Evolutionary conservation across 2,113 vertebrate species (phyloP).

Genomic region (Pachypanchax playfairii): DNA sequence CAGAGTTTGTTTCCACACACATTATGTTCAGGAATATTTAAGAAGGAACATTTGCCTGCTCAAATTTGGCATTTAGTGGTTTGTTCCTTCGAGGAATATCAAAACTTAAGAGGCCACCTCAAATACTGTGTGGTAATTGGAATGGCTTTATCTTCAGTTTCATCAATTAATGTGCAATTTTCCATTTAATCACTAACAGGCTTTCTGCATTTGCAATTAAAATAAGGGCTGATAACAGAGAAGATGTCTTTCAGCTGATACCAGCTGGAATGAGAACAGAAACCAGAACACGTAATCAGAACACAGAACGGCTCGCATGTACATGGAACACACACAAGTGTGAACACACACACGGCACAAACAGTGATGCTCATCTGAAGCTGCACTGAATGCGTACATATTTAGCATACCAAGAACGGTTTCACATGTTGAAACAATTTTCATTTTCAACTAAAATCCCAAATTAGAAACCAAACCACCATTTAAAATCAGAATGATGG

Average conservation of each 20-base stretch:
- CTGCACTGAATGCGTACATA: too few relatives aligned
- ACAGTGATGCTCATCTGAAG: conserved; percentile 30
- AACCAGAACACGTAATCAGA: conserved; percentile 74
- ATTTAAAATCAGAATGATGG: too few relatives aligned
- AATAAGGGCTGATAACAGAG: conserved; percentile 82
- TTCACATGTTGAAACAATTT: too few relatives aligned
- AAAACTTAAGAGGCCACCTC: conserved; percentile 80
- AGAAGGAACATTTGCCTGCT: conserved; percentile 52
- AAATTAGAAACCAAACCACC: too few relatives aligned
- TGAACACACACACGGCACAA: conserved; percentile 35
- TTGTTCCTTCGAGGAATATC: conserved; percentile 76
- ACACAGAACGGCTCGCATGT: conserved; percentile 67
- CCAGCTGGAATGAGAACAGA: conserved; percentile 80
- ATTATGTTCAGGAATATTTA: too few relatives aligned
- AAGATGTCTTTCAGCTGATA: conserved; percentile 85
- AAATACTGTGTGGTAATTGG: too few relatives aligned
- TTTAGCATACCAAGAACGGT: too few relatives aligned
- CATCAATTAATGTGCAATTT: conserved; percentile 88
- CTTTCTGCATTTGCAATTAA: conserved; percentile 85
- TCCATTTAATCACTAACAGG: conserved; percentile 85
- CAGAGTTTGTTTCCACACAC: too few relatives aligned
- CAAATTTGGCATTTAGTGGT: conserved; percentile 68
- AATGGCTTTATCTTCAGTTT: conserved; percentile 85
- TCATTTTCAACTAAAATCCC: too few relatives aligned
- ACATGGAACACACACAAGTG: conserved; percentile 56